Base-by-base conservation (phyloP, 2,797 vertebrate species). In the Anolis apletophallus region DNA sequence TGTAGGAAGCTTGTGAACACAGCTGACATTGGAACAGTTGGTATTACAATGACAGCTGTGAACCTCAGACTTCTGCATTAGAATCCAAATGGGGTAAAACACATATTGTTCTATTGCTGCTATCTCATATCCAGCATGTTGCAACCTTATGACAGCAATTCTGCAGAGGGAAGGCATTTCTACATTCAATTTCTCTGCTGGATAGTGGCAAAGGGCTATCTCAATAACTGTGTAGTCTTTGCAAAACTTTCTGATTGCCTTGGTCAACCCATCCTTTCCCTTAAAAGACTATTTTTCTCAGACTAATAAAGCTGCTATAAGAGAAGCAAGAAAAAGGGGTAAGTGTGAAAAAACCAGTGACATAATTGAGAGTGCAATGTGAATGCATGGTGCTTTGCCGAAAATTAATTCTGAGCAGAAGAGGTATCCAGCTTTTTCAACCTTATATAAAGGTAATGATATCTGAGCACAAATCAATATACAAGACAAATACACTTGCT, bases 341-440 rank as follows among this genome's bases (percentile, higher is more conserved):
- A 29, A 80, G 52, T 84, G 2, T 46, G 32, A 0, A 72, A 36
- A 2, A 74, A 54, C 8, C 1, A 10, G 79, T 84, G 88, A 87
- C 72, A 50, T 83, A 84, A 75, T 2, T 29, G 83, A 88, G 86
- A 1, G n/a, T 80, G 81, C 84, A 83, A 17, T 68, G 57, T 72
- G 74, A 26, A 2, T 52, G 16, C 57, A 26, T 73, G 89, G 69
- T 34, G 4, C 1, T 79, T 81, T 71, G 19, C 19, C 67, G 34
- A 21, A 73, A 77, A 0, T 0, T 69, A 68, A 81, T 76, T n/a
- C 54, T 79, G 73, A 86, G 77, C 52, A 55, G 21, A 76, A 34
- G n/a, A 71, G 32, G 46, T 34, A 64, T 26, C 55, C 14, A 88
- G n/a, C 0, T 14, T 89, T 91, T 86, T 50, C 21, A 83, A 75